Base-by-base conservation (phyloP, 2,888 invertebrate genomes). In the Acanthoscelides obtectus region DNA sequence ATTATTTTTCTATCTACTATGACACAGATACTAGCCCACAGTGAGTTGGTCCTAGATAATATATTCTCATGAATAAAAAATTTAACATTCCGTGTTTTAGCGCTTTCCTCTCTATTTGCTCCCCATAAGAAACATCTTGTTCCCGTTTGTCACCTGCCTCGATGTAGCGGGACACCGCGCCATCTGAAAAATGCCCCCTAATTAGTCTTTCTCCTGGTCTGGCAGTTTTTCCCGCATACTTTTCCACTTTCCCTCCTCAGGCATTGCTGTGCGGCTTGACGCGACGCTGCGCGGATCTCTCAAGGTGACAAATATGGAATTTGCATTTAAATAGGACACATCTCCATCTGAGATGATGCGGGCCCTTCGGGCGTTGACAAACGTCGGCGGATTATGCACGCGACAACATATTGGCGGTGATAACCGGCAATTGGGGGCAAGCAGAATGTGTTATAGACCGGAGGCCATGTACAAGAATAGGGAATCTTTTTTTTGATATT, bases 301-400 rank as follows among this genome's bases (percentile, higher is more conserved):
- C 81, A 84, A 86, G 86, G 88, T 88, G 89, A 88, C 88, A 89
- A 89, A 89, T 89, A 88, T 87, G 87, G 87, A 89, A 89, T 89
- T 89, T 89, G 88, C 89, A 89, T 89, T 88, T 89, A 89, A 89
- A 89, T 89, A 87, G 89, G 87, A 88, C 87, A 89, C 45, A 45
- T 88, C 89, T 89, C 88, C 89, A 88, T 88, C 88, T 88, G 88
- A 87, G 87, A 86, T 86, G 84, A 45, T 45, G 45, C 45, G 45
- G 45, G 45, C 45, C 25, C 45, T 45, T 45, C 45, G 45, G 45
- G 45, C 45, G 45, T 45, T 45, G 45, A 45, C 45, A 45, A 45
- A 45, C 45, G 45, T 45, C 17, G 45, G 12, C 17, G 45, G 45
- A 45, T 45, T 45, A 45, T 45, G 45, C 45, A 45, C 45, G 8